Evolutionary conservation across 2,797 vertebrate genomes (phyloP).

Genomic region (Pseudocheirus occidentalis): DNA sequence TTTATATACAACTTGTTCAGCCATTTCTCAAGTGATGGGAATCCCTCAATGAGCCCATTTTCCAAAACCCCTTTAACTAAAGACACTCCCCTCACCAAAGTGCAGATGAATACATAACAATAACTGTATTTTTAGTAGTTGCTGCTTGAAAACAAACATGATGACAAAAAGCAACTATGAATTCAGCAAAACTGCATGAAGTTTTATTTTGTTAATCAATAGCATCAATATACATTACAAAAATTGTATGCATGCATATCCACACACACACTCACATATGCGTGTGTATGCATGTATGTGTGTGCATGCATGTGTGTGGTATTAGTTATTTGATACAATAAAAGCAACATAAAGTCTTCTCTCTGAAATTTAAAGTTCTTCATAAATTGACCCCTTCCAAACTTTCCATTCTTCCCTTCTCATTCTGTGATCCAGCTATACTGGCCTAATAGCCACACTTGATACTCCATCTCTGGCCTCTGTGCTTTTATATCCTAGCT

Average conservation of each 20-base stretch:
- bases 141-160: neutral
- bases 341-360: neutral
- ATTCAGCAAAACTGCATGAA: neutral
- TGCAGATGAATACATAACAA: neutral
- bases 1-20: neutral
- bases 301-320: neutral
- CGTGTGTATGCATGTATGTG: neutral
- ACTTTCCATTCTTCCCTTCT: neutral
- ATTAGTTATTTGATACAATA: neutral
- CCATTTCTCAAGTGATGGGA: neutral
- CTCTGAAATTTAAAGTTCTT: neutral
- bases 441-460: neutral
- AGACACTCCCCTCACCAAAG: neutral
- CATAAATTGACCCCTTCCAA: neutral
- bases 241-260: neutral
- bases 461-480: neutral
- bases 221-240: neutral
- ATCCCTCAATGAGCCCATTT: neutral
- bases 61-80: neutral
- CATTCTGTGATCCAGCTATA: neutral
- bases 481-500: neutral
- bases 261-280: neutral
- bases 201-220: neutral
- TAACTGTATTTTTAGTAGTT: neutral
- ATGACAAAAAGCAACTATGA: neutral